Base-by-base conservation (phyloP, 2,888 invertebrate species). In the Cosmia pyralina region DNA sequence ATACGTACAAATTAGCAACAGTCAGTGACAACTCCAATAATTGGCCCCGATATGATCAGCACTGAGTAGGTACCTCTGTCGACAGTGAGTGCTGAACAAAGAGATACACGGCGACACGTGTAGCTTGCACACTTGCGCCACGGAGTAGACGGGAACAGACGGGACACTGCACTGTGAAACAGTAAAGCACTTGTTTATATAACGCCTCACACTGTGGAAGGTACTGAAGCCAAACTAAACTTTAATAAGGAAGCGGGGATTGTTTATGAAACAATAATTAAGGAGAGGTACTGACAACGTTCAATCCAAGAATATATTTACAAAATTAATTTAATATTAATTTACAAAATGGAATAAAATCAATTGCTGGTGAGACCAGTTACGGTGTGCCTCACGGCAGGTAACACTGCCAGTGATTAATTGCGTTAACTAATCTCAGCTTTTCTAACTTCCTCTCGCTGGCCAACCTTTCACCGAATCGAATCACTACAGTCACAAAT, bases 11-110 rank as follows among this genome's bases (percentile, higher is more conserved):
- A 69, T 62, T 58, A 52, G 48, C 28, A 66, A 48, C 60, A 74
- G 63, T 34, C 50, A 74, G 59, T 55, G 53, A 55, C 69, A 83
- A 46, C 34, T 52, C 64, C 50, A n/a, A 71, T 69, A 69, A 57
- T 60, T 81, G 84, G 34, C 66, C 58, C 34, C 60, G 68, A 84
- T 81, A 75, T 72, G 71, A 72, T 81, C 81, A 60, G 68, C 41
- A 17, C 41, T 80, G 69, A 69, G 59, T n/a, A n/a, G n/a, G n/a
- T 66, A 53, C 59, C 53, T 64, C 46, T 57, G 28, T 53, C 53
- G 55, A 81, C 81, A 69, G 69, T 81, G 62, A 81, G 52, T 59
- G 44, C 71, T 55, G 58, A 67, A 81, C 81, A 84, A 81, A 80
- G 76, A 81, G 55, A 65, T 22, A 80, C 66, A 59, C 69, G 19